Evolutionary conservation across 2,113 vertebrate species (phyloP).

Genomic region (Drymodes brunneopygia): DNA sequence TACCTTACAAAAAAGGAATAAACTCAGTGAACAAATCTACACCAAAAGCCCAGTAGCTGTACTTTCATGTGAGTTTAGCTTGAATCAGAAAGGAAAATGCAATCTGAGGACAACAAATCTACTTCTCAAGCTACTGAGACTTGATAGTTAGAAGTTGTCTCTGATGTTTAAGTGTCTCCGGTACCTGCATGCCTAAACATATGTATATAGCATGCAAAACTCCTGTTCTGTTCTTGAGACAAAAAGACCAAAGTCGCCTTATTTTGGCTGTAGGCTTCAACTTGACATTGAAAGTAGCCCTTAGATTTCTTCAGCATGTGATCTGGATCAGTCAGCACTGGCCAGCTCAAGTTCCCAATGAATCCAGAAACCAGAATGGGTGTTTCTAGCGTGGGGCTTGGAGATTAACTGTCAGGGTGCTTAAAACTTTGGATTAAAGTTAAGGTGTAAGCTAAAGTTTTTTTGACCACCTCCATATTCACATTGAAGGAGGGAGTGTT

Average conservation of each 20-base stretch:
- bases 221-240: not conserved
- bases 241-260: not conserved
- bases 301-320: not conserved
- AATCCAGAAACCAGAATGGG: not conserved
- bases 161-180: not conserved
- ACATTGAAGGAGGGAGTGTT: not conserved
- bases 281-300: not conserved
- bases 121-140: not conserved
- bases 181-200: not conserved
- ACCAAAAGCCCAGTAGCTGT: not conserved
- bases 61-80: not conserved
- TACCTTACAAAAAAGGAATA: not conserved
- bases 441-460: not conserved
- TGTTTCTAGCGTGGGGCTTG: accelerated
- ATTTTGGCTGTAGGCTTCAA: not conserved
- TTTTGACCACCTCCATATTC: accelerated
- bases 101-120: not conserved
- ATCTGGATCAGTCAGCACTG: not conserved
- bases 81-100: not conserved
- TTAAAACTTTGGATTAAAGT: not conserved
- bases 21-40: not conserved
- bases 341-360: not conserved
- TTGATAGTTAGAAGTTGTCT: not conserved
- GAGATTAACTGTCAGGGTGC: not conserved
- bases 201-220: accelerated